Evolutionary conservation across 1,140 invertebrate genomes (phyloP), one percentile per base, ranked within the genome.

Genomic region (Drosophila pectinifera): DNA sequence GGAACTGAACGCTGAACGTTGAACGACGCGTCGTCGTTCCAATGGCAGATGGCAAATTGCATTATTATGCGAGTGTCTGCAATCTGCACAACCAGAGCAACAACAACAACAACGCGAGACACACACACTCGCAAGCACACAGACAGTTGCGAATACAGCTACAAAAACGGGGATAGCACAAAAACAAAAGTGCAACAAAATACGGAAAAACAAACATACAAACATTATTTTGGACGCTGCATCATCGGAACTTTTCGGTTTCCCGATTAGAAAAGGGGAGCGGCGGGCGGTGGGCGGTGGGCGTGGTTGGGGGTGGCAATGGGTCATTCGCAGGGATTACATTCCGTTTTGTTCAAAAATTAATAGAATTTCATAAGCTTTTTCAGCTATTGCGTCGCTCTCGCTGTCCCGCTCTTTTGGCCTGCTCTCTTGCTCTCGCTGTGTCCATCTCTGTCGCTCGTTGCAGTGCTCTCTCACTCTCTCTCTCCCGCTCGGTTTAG

Each of bases 11-110:
- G 51, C 51, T 36, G 51, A 54, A 53, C 49, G 28, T 34, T 14
- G 55, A 45, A 28, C 45, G 46, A 28, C 46, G 42, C 45, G 45
- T 11, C 49, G 61, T 48, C 62, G 49, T 34, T 58, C 31, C 59
- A 53, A 53, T 78, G 83, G 76, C 80, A 84, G 85, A 74, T 90
- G 86, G 85, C 86, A 86, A 90, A 90, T 90, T 90, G 86, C 85
- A 90, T 91, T 91, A 91, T 90, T 90, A 91, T 90, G 89, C 88
- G 80, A 90, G 84, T 90, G 88, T 91, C 88, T 90, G 88, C 82
- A 91, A 81, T 88, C 88, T 91, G 88, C 73, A 91, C 53, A 80
- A 48, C 79, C 75, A 73, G 20, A 74, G 67, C 49, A 72, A 64
- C 20, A 22, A 22, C 51, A 73, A 67, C 20, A 46, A 31, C 28